Conservation (phyloP, 2,888 invertebrate genomes). For the Creontiades dilutus region DNA sequence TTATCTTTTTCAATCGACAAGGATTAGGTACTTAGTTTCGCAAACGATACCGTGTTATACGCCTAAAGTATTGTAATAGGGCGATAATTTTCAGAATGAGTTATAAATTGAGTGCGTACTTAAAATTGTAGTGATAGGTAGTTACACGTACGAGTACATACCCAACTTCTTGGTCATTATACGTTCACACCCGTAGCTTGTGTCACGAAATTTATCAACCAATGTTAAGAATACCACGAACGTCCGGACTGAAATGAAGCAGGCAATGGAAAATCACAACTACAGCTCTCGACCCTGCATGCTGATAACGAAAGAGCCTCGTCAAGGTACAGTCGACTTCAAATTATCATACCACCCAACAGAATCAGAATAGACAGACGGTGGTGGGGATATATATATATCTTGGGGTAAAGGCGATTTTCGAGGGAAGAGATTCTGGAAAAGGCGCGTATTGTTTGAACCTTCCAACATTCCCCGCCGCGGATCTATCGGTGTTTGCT, state of each 20-base stretch:
- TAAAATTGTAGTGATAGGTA: no score
- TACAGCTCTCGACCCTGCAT: not conserved
- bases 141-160: not conserved
- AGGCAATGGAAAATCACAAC: not conserved
- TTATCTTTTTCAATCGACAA: no score
- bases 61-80: no score
- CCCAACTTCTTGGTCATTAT: conserved; percentile 15
- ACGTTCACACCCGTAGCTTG: conserved; percentile 21
- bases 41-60: no score
- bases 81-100: no score
- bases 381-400: not conserved
- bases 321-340: not conserved
- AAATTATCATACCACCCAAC: not conserved
- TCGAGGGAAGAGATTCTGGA: not conserved
- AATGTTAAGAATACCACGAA: not conserved
- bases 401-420: not conserved
- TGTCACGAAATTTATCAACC: not conserved
- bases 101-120: no score
- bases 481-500: conserved; percentile 33
- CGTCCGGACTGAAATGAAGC: not conserved
- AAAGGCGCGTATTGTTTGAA: conserved; percentile 9
- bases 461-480: not conserved
- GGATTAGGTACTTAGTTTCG: no score
- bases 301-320: not conserved
- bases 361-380: not conserved